Percentiles rank a stretch among this genome's conserved stretches.
These are phyloP conservation scores for Lasiommata megera DNA, from an alignment of 2,888 invertebrate species.

Conservation along the genomic window DNA sequence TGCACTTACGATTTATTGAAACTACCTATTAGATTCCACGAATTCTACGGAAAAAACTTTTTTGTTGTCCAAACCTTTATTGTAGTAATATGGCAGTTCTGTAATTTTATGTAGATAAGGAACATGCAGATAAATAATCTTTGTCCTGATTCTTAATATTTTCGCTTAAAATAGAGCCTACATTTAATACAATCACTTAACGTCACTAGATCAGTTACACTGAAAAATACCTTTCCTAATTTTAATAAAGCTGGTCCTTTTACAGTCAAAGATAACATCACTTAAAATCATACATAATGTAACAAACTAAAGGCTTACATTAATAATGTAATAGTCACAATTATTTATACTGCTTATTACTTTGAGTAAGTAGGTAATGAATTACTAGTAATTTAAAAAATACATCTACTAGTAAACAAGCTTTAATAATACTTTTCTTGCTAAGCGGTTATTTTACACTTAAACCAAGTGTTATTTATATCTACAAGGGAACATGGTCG, in stretches of 20 bases:
- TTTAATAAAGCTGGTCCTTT: slow-evolving; percentile 70
- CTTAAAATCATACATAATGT: slow-evolving; percentile 61
- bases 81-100: slow-evolving; percentile 34
- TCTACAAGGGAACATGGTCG: not conserved
- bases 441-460: not conserved
- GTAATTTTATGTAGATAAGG: slow-evolving; percentile 23
- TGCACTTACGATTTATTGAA: not conserved
- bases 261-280: slow-evolving; percentile 58
- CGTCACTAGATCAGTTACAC: slow-evolving; percentile 62
- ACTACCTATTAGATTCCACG: slow-evolving; percentile 10
- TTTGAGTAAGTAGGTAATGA: not conserved
- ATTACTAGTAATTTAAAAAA: not conserved
- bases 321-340: slow-evolving; percentile 2
- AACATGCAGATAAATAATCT: slow-evolving; percentile 29
- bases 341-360: not conserved
- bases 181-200: slow-evolving; percentile 43
- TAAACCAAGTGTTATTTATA: not conserved
- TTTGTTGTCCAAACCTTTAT: not conserved
- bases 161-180: slow-evolving; percentile 48
- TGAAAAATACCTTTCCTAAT: slow-evolving; percentile 42
- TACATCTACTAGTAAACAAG: slow-evolving; percentile 1
- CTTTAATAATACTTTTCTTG: not conserved
- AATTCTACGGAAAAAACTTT: slow-evolving; percentile 11
- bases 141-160: not conserved
- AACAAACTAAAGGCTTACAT: slow-evolving; percentile 42